Evolutionary conservation across 2,888 invertebrate genomes (phyloP), one percentile per base, ranked within the genome.

Genomic region (Chrysolina americana): DNA sequence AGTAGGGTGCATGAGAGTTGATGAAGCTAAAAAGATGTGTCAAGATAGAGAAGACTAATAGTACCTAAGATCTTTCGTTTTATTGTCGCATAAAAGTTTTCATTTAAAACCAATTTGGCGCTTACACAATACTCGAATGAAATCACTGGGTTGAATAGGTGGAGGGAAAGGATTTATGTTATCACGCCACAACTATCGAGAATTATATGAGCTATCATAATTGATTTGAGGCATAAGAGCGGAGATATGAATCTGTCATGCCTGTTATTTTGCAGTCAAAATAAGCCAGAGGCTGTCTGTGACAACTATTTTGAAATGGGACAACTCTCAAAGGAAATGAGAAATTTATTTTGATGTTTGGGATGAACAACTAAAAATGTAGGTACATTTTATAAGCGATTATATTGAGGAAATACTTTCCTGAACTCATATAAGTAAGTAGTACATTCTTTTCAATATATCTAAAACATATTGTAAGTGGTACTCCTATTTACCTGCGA

Each of bases 11-110:
- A 79, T 75, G 77, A 76, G 76, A 80, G 78, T 80, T 79, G 79
- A 80, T 79, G 80, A 80, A 80, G 79, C 81, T 79, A 78, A 79
- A 79, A 75, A 81, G 81, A 81, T 81, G 78, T 81, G 81, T 81
- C 81, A 81, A 79, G 81, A 81, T 81, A 81, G 74, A 77, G 76
- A 81, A 81, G 81, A 81, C 81, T 81, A 80, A 81, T 81, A 81
- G 81, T 78, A 70, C 71, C 74, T 71, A 74, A 78, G 79, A 79
- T 80, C 78, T 79, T 77, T 80, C 78, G 76, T 79, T 78, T 80
- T 79, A 81, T 81, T 80, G 78, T 78, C 73, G 74, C 28, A 71
- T 71, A 76, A 76, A 75, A 78, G 71, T 78, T 78, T 75, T 77
- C 75, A 76, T 76, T 76, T 74, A 73, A 70, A 74, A 70, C 70